A percentile compares a stretch with the other conserved stretches of the same genome.
Evolutionary conservation across 2,797 vertebrate species (phyloP).

Genomic region (Urophycis tenuis): DNA sequence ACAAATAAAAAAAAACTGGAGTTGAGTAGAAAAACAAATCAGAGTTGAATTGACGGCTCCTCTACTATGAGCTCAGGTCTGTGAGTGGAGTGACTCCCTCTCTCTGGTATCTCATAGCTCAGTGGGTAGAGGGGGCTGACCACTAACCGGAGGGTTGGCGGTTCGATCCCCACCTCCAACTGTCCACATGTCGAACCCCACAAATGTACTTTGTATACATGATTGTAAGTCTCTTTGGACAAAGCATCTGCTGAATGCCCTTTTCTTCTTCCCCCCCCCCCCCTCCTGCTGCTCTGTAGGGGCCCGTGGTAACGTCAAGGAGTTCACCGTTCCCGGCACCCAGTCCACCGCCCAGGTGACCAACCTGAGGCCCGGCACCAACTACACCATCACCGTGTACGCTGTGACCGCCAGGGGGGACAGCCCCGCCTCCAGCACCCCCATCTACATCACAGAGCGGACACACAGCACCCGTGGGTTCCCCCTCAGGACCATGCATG

Average conservation of each 20-base stretch:
- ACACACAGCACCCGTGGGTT: constrained; percentile 72
- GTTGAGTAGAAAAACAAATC: background rate
- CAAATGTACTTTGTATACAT: no score
- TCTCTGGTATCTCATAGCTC: no score
- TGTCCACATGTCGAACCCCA: no score
- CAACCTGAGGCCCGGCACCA: constrained; percentile 81
- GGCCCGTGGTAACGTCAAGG: constrained; percentile 76
- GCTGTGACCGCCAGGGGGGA: constrained; percentile 95
- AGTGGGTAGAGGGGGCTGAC: no score
- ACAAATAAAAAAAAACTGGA: background rate
- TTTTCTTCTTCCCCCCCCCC: background rate
- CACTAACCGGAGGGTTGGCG: no score
- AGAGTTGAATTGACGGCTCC: no score
- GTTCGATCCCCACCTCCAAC: no score
- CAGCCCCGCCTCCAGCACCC: constrained; percentile 93
- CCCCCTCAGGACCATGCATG: background rate
- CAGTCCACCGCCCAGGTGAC: constrained; percentile 81
- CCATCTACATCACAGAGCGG: constrained; percentile 83
- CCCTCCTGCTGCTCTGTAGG: constrained; percentile 65
- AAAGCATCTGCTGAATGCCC: no score
- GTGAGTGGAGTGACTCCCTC: background rate
- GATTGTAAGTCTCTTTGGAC: no score
- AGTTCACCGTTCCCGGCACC: constrained; percentile 89
- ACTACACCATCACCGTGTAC: constrained; percentile 89
- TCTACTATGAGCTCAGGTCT: no score